Evolutionary conservation across 2,113 vertebrate genomes (phyloP), one percentile per base, ranked within the genome.

Genomic region (Sylvilagus bachmani): DNA sequence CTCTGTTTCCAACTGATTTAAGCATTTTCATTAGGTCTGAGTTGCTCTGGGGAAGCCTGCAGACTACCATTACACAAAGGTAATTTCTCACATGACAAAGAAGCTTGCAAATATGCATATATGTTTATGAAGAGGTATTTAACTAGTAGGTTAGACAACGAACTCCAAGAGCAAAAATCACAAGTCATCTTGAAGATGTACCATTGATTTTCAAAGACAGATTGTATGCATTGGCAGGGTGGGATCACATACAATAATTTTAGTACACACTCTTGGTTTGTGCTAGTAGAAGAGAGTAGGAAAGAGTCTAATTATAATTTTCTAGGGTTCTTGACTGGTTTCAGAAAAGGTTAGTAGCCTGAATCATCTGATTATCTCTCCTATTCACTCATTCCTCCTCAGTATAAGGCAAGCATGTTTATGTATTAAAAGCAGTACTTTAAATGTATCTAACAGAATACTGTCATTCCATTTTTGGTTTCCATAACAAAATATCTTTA

Each of bases 141-240:
- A 86, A 81, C 4, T 9, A 69, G 27, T 31, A 70, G n/a, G 44
- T 73, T 91, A 85, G 29, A 95, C 51, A 85, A 93, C 36, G 12
- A 75, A 69, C 49, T 58, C 49, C 36, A 58, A 36, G n/a, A 62
- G 69, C 16, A 24, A 66, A 95, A 94, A 85, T 70, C 31, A 71
- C 6, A 66, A 64, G 36, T 58, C 44, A 83, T 67, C 66, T 38
- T 64, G n/a, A 71, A 11, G 27, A 64, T 44, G 19, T 73, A 13
- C 9, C 53, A 51, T 83, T 58, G 25, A 61, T 16, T 2, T 82
- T 61, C 49, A 89, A 81, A 77, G 10, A 67, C 25, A 91, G 58
- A 38, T 21, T 49, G 0, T 66, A 5, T 27, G 14, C 10, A 51
- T 67, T 93, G 38, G 17, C 14, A 51, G 36, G n/a, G 29, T 29